Evolutionary conservation across 2,797 vertebrate genomes (phyloP), one percentile per base, ranked within the genome.

Genomic region (Typhlichthys subterraneus): DNA sequence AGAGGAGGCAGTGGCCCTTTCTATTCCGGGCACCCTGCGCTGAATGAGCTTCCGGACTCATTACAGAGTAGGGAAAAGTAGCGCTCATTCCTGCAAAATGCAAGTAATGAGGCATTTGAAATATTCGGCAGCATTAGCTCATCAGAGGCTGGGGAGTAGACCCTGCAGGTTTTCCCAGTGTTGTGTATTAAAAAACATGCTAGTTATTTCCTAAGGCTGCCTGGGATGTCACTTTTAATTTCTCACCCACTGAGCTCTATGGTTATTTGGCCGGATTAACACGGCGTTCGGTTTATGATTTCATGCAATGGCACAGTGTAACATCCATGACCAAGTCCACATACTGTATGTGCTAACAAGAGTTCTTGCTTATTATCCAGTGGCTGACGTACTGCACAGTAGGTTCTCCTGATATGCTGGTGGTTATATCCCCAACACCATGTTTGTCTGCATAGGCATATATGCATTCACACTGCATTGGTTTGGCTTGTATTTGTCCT

Each of bases 91-190:
- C 85, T 59, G 46, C 83, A 88, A 89, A 89, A 85, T 67, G 81
- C 79, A 82, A 83, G 87, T 91, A 91, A 93, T 92, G 90, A 92
- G 87, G 80, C 89, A 86, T 90, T 91, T 81, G 83, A 90, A 91
- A 90, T 88, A 91, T 92, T 89, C 79, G 82, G 81, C 82, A 82
- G 87, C 83, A 90, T 90, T 91, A 90, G 85, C 80, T 85, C 81
- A 84, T 86, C 83, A 85, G 81, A 88, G 89, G 91, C 89, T 82
- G 83, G 79, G 81, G 84, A 85, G 80, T 73, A 71, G 84, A 75
- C 69, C 75, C 69, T 81, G 66, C 82, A 87, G 84, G 85, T 85
- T 85, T 76, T 87, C 84, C 86, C 85, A 69, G 70, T 84, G 82
- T 84, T 85, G 87, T 75, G 71, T 79, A 79, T 91, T 90, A 88